Evolutionary conservation across 2,797 vertebrate genomes (phyloP).

Genomic region (Semotilus atromaculatus): DNA sequence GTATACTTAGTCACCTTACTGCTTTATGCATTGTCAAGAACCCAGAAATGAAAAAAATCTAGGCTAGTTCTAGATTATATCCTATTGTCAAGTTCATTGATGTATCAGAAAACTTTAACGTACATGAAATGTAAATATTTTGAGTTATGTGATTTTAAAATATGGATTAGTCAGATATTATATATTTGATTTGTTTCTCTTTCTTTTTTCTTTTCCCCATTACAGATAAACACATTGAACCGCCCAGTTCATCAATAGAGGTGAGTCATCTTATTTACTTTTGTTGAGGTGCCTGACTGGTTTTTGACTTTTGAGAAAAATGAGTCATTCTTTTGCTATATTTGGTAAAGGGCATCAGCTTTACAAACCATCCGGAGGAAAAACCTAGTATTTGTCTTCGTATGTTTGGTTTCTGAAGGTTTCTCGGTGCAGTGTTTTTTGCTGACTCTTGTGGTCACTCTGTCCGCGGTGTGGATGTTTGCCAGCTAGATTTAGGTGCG

Average conservation of each 20-base stretch:
- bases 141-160: neutral
- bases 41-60: neutral
- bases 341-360: neutral
- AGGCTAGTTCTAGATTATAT: neutral
- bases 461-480: neutral
- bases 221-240: conserved; percentile 53
- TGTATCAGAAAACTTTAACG: neutral
- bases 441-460: neutral
- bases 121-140: neutral
- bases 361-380: neutral
- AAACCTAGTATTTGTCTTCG: neutral
- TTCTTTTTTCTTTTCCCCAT: conserved; percentile 20
- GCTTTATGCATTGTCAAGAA: neutral
- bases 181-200: neutral
- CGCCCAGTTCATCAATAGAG: conserved; percentile 52
- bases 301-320: conserved; percentile 18
- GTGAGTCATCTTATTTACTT: conserved; percentile 55
- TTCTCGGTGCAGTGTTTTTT: neutral
- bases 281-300: neutral
- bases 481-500: neutral
- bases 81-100: neutral
- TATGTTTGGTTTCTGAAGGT: neutral
- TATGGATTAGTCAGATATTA: neutral
- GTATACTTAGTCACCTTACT: neutral
- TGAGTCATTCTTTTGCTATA: conserved; percentile 37